Evolutionary conservation across 2,113 vertebrate species (phyloP), one percentile per base, ranked within the genome.

Genomic region (Eurypyga helias): DNA sequence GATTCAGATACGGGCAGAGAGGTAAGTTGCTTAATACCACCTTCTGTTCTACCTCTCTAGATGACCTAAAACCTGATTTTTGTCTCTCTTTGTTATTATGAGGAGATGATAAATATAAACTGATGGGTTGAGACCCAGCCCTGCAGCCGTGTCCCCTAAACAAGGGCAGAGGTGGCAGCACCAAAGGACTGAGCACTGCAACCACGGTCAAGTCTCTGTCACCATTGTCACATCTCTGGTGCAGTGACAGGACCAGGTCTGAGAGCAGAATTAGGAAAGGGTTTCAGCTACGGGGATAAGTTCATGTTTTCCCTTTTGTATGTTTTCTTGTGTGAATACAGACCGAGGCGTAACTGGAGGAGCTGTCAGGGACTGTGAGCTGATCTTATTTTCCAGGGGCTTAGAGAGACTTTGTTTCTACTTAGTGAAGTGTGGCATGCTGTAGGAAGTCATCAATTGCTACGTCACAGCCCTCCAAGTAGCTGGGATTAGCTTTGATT

Each of bases 391-490:
- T 96, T 77, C 69, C 13, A 1, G 0, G 2, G 65, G 31, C 28
- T 90, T 86, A 80, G 36, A 45, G 16, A 15, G 46, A n/a, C 54
- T 83, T 78, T 77, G 46, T 89, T 95, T 90, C 83, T 90, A 36
- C 34, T 60, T 71, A 67, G 61, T 49, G 38, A 79, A 60, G 66
- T 72, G 57, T n/a, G 45, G 16, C 38, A 38, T 29, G 26, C 38
- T 33, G 36, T 62, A 73, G 48, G 85, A 93, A 54, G 41, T 49
- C 41, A 17, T 28, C 38, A 61, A 1, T 48, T 90, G 12, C 49
- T 61, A 83, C 71, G 11, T 82, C 48, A 48, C 58, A 87, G 43
- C 43, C 69, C 46, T 91, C 29, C 43, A 71, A 87, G 46, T 62
- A 51, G 34, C 17, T 54, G 20, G 51, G 65, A 92, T 87, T 91